A percentile compares a stretch with the other conserved stretches of the same genome.
Conservation (phyloP, 2,888 invertebrate genomes). For the Pherbina coryleti region DNA sequence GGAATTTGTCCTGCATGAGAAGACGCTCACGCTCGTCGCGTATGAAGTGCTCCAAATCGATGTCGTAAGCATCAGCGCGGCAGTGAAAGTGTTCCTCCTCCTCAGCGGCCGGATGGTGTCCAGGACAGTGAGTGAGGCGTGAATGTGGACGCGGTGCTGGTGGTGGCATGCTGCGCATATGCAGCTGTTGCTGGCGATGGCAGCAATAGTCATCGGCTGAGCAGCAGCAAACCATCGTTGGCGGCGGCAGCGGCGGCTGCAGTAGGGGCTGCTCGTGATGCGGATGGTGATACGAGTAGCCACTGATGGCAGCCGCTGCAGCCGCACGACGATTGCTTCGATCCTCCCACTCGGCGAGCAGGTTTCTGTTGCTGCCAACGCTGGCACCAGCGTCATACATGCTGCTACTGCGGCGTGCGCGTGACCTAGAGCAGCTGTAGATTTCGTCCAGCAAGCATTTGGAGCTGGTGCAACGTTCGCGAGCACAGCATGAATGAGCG, state of each 20-base stretch:
- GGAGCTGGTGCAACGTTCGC: slow-evolving; percentile 67
- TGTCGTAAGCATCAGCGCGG: slow-evolving; percentile 59
- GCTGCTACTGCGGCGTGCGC: slow-evolving; percentile 50
- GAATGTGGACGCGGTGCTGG: slow-evolving; percentile 49
- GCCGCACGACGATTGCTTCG: slow-evolving; percentile 56
- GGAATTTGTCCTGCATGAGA: slow-evolving; percentile 66
- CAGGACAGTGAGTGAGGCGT: slow-evolving; percentile 57
- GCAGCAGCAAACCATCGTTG: slow-evolving; percentile 60
- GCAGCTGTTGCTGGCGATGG: slow-evolving; percentile 61
- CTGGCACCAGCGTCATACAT: slow-evolving; percentile 56
- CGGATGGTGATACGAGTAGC: slow-evolving; percentile 24
- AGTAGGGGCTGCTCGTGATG: slow-evolving; percentile 51
- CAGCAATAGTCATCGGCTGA: slow-evolving; percentile 68
- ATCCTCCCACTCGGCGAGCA: slow-evolving; percentile 65
- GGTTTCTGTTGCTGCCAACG: slow-evolving; percentile 62
- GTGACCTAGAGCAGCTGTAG: slow-evolving; percentile 55
- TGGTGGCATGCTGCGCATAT: slow-evolving; percentile 41
- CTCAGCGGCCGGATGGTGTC: slow-evolving; percentile 64
- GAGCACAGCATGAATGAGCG: slow-evolving; percentile 62
- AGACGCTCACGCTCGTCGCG: slow-evolving; percentile 66
- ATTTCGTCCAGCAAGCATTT: slow-evolving; percentile 67
- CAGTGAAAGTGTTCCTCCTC: slow-evolving; percentile 67
- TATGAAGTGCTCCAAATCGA: slow-evolving; percentile 67
- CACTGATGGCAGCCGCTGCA: slow-evolving; percentile 27
- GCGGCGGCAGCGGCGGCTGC: slow-evolving; percentile 44